phyloP scores from a whole-genome alignment of 2,113 vertebrate genomes.

The Saimiri boliviensis region DNA sequence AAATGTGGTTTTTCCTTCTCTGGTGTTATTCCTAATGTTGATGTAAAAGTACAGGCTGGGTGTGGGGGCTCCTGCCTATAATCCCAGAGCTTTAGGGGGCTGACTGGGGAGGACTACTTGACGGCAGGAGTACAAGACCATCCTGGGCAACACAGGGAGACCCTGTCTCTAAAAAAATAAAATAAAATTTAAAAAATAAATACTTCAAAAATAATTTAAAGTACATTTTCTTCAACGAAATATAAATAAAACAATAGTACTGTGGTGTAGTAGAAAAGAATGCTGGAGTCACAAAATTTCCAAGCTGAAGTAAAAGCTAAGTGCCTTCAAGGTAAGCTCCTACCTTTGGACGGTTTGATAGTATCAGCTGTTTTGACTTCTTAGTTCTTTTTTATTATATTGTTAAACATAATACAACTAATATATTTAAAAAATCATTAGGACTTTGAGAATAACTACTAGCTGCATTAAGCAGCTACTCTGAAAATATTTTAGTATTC shows the following conservation, averaged over 20 bases:
- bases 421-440: not conserved
- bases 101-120: no score
- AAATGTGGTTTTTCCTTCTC: not conserved
- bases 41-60: not conserved
- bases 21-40: not conserved
- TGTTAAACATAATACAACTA: not conserved
- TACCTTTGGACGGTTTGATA: not conserved
- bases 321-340: not conserved
- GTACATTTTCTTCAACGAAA: conserved; percentile 19
- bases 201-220: not conserved
- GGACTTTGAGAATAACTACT: not conserved
- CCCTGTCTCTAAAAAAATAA: no score
- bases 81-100: no score
- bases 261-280: not conserved
- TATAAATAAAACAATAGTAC: conserved; percentile 39
- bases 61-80: no score
- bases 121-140: no score
- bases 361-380: not conserved
- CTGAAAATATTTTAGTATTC: conserved; percentile 29
- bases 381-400: not conserved
- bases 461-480: conserved; percentile 17
- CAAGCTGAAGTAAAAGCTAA: not conserved
- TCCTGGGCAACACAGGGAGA: no score
- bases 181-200: no score
- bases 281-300: not conserved